A percentile compares a stretch with the other conserved stretches of the same genome.
phyloP scores from a whole-genome alignment of 2,113 vertebrate species.

The Dinomys branickii region DNA sequence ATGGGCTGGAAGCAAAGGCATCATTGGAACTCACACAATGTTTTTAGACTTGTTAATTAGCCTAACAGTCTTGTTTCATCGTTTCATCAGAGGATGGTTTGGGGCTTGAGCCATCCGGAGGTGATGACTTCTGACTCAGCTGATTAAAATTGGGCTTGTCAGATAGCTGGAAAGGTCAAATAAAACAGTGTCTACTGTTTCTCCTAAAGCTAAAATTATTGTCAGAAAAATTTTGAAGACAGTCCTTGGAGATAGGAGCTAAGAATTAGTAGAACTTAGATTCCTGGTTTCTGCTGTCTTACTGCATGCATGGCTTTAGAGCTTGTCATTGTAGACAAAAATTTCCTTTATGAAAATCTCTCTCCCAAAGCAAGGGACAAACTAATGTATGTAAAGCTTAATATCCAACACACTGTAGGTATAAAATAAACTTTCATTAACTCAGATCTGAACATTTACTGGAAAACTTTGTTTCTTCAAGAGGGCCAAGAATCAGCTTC shows the following conservation, averaged over 20 bases:
- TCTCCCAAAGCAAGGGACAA: neutral
- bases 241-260: neutral
- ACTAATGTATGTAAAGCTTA: neutral
- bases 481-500: neutral
- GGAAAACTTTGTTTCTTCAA: neutral
- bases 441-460: neutral
- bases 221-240: neutral
- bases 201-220: constrained; percentile 64
- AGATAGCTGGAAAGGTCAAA: constrained; percentile 71
- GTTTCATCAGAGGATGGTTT: constrained; percentile 84
- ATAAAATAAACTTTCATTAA: neutral
- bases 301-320: neutral
- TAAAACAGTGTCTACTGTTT: constrained; percentile 40
- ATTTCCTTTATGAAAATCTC: neutral
- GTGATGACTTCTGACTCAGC: constrained; percentile 82
- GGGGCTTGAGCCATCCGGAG: constrained; percentile 81
- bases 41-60: constrained; percentile 85
- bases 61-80: constrained; percentile 77
- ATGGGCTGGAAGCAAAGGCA: constrained; percentile 76
- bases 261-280: neutral
- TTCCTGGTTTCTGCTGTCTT: neutral
- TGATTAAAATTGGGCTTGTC: constrained; percentile 67
- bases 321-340: neutral
- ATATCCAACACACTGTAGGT: too few relatives aligned
- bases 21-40: constrained; percentile 77